These are phyloP conservation scores for Cettia cetti DNA, from an alignment of 2,113 vertebrate species.

Conservation along the genomic window DNA sequence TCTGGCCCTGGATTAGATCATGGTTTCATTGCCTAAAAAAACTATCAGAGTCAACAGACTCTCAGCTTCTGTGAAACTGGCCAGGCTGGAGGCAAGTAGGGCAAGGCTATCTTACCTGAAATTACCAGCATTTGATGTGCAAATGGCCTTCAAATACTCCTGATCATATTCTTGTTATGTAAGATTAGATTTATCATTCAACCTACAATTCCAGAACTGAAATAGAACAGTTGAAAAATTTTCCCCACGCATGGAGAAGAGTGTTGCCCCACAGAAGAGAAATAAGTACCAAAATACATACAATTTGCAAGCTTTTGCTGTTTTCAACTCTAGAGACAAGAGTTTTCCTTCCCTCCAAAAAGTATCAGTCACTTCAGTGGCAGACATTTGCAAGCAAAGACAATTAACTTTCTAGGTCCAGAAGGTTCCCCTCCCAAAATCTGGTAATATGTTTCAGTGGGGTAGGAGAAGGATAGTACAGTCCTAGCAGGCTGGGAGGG, in stretches of 20 bases:
- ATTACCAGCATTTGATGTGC: not conserved
- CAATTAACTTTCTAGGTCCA: slow-evolving; percentile 39
- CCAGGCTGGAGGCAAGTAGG: not conserved
- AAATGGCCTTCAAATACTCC: not conserved
- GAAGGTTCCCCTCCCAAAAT: not conserved
- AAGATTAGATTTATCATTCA: not conserved
- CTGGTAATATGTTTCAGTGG: not conserved
- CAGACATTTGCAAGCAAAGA: not conserved
- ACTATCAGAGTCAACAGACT: not conserved
- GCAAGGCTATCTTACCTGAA: not conserved
- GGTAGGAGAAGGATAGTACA: not conserved
- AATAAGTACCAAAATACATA: not conserved
- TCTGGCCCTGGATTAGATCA: slow-evolving; percentile 13
- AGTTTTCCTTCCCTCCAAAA: not conserved
- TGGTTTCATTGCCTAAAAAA: slow-evolving; percentile 18
- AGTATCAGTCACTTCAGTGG: not conserved
- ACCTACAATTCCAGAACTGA: not conserved
- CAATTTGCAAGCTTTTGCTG: not conserved
- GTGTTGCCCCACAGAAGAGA: not conserved
- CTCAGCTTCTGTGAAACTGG: not conserved
- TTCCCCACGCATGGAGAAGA: not conserved
- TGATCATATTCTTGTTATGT: not conserved
- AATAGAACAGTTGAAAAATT: not conserved
- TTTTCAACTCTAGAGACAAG: not conserved
- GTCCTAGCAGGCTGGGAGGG: not conserved